phyloP scores from a whole-genome alignment of 2,113 vertebrate species.

The Oxyruncus cristatus region DNA sequence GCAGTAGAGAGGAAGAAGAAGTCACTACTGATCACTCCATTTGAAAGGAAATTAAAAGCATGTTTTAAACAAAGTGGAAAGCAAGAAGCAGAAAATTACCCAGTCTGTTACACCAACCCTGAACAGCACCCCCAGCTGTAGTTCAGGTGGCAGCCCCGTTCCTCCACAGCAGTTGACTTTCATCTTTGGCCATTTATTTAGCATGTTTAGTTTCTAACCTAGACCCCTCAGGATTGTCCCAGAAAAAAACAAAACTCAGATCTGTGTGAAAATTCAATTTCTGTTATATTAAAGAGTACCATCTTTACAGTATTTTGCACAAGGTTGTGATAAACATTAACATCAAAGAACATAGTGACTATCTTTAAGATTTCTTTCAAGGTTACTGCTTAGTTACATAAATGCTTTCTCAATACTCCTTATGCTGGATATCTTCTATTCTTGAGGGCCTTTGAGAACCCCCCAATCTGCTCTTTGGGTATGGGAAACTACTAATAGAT shows the following conservation, averaged over 20 bases:
- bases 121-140: fast-evolving
- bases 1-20: not conserved
- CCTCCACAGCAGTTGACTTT: not conserved
- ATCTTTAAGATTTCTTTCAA: not conserved
- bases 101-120: not conserved
- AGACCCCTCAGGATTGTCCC: not conserved
- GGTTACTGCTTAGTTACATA: not conserved
- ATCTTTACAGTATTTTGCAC: not conserved
- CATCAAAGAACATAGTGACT: not conserved
- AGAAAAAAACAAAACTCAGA: not conserved
- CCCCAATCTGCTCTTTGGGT: not conserved
- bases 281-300: not conserved
- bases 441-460: not conserved
- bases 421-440: not conserved
- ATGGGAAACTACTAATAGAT: not conserved
- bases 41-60: not conserved
- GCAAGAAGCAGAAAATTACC: not conserved
- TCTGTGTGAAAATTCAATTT: not conserved
- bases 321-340: not conserved
- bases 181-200: not conserved
- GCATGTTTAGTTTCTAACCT: not conserved
- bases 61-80: not conserved
- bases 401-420: not conserved
- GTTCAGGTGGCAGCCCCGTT: fast-evolving
- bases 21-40: not conserved